These are phyloP conservation scores for Pollimyrus isidori DNA, from an alignment of 2,113 vertebrate genomes.

Conservation along the genomic window DNA sequence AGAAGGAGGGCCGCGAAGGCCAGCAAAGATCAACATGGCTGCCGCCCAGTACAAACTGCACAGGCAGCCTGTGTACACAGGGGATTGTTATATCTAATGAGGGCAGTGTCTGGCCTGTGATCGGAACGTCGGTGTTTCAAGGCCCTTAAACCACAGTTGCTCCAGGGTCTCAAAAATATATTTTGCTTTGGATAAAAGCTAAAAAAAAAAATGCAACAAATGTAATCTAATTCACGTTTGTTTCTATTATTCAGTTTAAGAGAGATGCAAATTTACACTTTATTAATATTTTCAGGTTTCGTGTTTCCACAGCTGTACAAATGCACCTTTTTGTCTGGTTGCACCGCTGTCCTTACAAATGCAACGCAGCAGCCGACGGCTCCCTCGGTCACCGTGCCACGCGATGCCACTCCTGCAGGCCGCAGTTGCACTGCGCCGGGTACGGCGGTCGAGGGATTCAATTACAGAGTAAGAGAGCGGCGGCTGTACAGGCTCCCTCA, in stretches of 20 bases:
- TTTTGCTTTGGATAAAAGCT: background rate
- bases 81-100: background rate
- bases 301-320: background rate
- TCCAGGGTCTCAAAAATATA: background rate
- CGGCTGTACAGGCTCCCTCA: background rate
- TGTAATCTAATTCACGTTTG: background rate
- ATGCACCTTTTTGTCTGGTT: background rate
- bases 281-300: background rate
- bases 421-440: background rate
- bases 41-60: background rate
- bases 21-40: background rate
- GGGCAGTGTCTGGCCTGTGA: background rate
- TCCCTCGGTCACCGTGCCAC: background rate
- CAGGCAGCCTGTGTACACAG: background rate
- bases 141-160: background rate
- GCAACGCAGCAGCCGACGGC: background rate
- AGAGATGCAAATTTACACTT: background rate
- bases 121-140: background rate
- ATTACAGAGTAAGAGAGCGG: background rate
- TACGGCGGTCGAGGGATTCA: background rate
- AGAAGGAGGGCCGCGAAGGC: background rate
- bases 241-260: constrained; percentile 9
- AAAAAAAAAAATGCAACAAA: background rate
- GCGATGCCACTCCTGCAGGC: background rate
- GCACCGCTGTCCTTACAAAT: background rate